Evolutionary conservation across 2,113 vertebrate species (phyloP).

Genomic region (Boulengerochromis microlepis): DNA sequence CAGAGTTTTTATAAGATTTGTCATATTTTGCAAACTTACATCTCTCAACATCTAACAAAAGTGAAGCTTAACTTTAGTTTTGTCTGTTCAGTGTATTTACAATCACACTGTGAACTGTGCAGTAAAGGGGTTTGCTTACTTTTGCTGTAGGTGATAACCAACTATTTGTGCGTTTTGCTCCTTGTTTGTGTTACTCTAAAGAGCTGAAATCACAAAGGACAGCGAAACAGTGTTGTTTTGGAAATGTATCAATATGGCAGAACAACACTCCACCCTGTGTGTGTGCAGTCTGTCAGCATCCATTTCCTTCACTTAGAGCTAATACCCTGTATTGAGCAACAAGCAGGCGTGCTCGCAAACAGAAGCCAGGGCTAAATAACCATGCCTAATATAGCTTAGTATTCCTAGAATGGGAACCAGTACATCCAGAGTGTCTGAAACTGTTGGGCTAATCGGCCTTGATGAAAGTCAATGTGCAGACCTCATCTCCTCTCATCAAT

Average conservation of each 20-base stretch:
- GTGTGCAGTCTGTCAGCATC: slow-evolving; percentile 52
- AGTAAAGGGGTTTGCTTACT: neutral
- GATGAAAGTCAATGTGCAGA: slow-evolving; percentile 53
- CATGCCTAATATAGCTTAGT: slow-evolving; percentile 47
- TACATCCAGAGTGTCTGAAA: slow-evolving; percentile 39
- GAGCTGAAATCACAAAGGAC: neutral
- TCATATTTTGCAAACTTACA: neutral
- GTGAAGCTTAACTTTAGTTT: neutral
- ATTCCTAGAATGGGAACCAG: slow-evolving; percentile 39
- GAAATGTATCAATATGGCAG: slow-evolving; percentile 22
- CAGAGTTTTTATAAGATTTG: neutral
- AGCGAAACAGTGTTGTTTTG: neutral
- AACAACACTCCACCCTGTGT: slow-evolving; percentile 3
- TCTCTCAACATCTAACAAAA: neutral
- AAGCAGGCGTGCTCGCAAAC: slow-evolving; percentile 55
- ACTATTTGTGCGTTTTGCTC: neutral
- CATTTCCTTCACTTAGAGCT: slow-evolving; percentile 70
- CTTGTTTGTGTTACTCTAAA: neutral
- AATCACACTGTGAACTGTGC: neutral
- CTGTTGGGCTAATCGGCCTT: slow-evolving; percentile 50
- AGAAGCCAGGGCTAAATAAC: slow-evolving; percentile 52
- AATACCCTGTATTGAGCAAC: slow-evolving; percentile 65
- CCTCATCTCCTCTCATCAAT: slow-evolving; percentile 31
- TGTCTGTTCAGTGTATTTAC: neutral
- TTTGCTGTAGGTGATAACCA: neutral